Base-by-base conservation (phyloP, 2,113 vertebrate genomes). In the Percina caprodes region DNA sequence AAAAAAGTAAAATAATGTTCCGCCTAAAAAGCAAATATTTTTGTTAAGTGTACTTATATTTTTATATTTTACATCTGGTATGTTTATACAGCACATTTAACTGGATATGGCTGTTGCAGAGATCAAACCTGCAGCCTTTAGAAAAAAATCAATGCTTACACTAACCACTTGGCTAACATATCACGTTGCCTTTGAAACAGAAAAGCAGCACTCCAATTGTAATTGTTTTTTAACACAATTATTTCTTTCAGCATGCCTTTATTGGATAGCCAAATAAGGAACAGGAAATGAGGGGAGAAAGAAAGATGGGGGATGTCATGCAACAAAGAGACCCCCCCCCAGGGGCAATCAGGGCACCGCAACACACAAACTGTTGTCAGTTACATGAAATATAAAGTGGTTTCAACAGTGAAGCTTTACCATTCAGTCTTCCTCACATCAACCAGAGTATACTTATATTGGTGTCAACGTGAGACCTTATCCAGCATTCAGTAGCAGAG, bases 401-500 rank as follows among this genome's bases (percentile, higher is more conserved):
- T 33, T 66, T 16, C 8, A 42, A 46, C 18, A 13, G 30, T 45
- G 13, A 16, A 1, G 24, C 45, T 9, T 67, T 18, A 16, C 30
- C 54, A 13, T 55, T 48, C 24, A 19, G 49, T 55, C 14, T 12
- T 5, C 79, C 62, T 75, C 23, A 42, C 26, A 23, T 67, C 68
- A 80, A 69, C 77, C 52, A 23, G n/a, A 35, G 13, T n/a, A n/a
- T 4, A 46, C 72, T 63, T 77, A 35, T 54, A 39, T 60, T 7
- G 18, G 52, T 48, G 67, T 69, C 35, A 60, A 10, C 74, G 30
- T 35, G 46, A 67, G 85, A 51, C 54, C 71, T 74, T 39, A 13
- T 24, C 33, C 67, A 80, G 85, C 48, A 0, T 67, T 48, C 68
- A 42, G 78, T 54, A 77, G 74, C 83, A 42, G 79, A 18, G 18